Percentiles rank a stretch among this genome's conserved stretches.
These are phyloP conservation scores for Lates japonicus DNA, from an alignment of 2,797 vertebrate genomes.

Conservation along the genomic window DNA sequence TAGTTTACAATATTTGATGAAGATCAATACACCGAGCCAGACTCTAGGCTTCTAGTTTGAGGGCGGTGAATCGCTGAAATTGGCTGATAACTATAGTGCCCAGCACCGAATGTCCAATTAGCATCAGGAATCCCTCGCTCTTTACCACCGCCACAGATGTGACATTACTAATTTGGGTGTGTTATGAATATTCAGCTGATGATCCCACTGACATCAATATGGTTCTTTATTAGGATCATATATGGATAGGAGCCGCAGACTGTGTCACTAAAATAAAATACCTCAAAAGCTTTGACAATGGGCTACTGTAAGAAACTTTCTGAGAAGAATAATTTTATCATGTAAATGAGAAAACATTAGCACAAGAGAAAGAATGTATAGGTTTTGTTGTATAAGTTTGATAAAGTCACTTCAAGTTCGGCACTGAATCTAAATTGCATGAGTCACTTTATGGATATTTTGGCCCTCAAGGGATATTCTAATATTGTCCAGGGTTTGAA, in stretches of 20 bases:
- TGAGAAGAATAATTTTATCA: background rate
- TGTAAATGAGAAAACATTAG: constrained; percentile 15
- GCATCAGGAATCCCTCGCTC: background rate
- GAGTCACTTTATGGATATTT: constrained; percentile 16
- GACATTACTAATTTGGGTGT: constrained; percentile 11
- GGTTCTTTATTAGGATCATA: constrained; percentile 29
- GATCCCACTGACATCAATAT: constrained; percentile 15
- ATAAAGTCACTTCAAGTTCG: constrained; percentile 7
- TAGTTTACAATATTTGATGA: constrained; percentile 62
- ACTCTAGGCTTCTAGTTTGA: constrained; percentile 54
- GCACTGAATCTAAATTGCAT: background rate
- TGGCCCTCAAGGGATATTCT: constrained; percentile 19
- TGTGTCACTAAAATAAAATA: constrained; percentile 9
- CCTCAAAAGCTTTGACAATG: constrained; percentile 1
- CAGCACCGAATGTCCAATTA: constrained; percentile 18
- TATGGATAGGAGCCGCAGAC: background rate
- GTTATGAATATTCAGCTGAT: constrained; percentile 33
- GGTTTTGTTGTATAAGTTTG: constrained; percentile 13
- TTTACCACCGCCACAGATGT: constrained; percentile 1
- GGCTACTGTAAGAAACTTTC: background rate
- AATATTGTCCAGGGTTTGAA: constrained; percentile 3
- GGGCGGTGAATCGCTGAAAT: constrained; percentile 46
- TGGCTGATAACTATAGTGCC: constrained; percentile 10
- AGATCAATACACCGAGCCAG: constrained; percentile 42
- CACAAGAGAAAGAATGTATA: constrained; percentile 8